phyloP scores from a whole-genome alignment of 2,113 vertebrate species.

The Upupa epops region DNA sequence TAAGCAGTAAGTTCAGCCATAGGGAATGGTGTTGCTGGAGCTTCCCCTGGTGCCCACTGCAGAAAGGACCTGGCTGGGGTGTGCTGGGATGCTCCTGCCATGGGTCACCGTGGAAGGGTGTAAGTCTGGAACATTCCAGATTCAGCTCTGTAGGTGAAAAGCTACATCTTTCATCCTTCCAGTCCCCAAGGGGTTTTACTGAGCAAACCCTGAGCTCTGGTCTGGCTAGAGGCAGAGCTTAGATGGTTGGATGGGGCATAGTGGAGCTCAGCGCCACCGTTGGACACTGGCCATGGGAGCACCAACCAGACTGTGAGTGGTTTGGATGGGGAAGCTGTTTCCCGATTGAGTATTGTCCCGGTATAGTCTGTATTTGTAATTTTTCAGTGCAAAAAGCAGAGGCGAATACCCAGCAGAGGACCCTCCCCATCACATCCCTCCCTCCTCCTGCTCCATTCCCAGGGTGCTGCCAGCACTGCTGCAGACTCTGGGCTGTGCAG shows the following conservation, averaged over 20 bases:
- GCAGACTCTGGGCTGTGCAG: not conserved
- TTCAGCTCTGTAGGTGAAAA: not conserved
- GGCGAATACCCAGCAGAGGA: not conserved
- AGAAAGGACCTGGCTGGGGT: not conserved
- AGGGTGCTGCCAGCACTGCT: rapidly evolving
- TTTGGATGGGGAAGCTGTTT: not conserved
- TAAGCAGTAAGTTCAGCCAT: not conserved
- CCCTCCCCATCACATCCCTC: not conserved
- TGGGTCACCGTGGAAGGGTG: not conserved
- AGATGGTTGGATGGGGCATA: rapidly evolving
- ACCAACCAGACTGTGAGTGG: rapidly evolving
- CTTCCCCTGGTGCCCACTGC: not conserved
- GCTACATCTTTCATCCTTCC: rapidly evolving
- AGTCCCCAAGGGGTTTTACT: not conserved
- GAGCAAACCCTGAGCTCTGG: rapidly evolving
- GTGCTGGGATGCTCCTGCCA: not conserved
- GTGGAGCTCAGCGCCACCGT: not conserved
- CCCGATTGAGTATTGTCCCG: not conserved
- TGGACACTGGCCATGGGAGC: rapidly evolving
- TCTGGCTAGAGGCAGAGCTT: not conserved
- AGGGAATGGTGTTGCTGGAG: rapidly evolving
- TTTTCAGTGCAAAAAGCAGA: not conserved
- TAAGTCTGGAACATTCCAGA: not conserved
- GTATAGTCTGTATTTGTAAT: not conserved
- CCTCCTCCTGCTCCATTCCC: rapidly evolving